phyloP scores from a whole-genome alignment of 2,797 vertebrate genomes.

The Serranus cabrilla region DNA sequence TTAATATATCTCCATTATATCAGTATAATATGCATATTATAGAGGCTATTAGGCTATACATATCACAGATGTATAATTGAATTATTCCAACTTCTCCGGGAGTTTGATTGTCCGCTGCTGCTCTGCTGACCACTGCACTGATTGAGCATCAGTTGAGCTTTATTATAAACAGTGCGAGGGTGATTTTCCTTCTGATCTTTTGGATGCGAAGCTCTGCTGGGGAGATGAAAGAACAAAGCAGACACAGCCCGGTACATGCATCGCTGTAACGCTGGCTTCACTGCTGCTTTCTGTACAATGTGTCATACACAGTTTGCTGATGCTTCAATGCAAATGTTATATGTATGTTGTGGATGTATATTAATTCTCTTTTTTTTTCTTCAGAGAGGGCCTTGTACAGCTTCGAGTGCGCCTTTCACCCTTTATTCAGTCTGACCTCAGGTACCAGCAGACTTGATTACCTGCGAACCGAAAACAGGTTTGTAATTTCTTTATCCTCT shows the following conservation, averaged over 20 bases:
- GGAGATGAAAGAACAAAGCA: not conserved
- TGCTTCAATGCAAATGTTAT: not conserved
- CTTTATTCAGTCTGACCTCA: conserved; percentile 95
- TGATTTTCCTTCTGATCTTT: conserved; percentile 22
- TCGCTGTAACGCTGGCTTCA: not conserved
- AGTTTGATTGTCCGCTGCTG: too few species aligned
- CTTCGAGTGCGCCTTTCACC: conserved; percentile 96
- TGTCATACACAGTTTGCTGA: not conserved
- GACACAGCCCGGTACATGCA: not conserved
- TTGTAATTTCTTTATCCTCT: conserved; percentile 10
- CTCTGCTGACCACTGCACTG: too few species aligned
- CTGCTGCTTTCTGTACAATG: not conserved
- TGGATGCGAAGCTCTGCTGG: conserved; percentile 1
- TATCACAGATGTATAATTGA: too few species aligned
- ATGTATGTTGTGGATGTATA: not conserved
- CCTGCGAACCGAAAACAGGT: conserved; percentile 96
- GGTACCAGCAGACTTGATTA: conserved; percentile 94
- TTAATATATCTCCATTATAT: too few species aligned
- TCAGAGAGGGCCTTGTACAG: conserved; percentile 95
- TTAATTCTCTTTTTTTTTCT: conserved; percentile 4
- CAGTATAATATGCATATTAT: too few species aligned
- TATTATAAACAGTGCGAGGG: not conserved
- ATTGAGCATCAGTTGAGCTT: conserved; percentile 10
- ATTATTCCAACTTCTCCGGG: too few species aligned
- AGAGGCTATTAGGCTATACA: too few species aligned